Evolutionary conservation across 1,140 invertebrate species (phyloP).

Genomic region (Leptopilina boulardi): DNA sequence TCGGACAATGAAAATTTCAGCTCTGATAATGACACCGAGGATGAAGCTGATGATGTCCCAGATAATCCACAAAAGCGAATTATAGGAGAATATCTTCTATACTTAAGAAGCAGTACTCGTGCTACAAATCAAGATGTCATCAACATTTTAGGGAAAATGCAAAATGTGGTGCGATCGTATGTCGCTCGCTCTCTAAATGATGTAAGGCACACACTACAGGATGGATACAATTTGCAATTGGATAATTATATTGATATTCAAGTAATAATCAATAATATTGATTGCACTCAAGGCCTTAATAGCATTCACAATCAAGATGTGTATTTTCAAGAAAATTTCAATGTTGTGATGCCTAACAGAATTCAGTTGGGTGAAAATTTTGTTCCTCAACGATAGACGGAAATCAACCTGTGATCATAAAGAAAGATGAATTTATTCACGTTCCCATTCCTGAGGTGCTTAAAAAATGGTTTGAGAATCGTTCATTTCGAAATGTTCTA

Average conservation of each 20-base stretch:
- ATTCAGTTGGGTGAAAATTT: not conserved
- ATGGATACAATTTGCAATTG: not conserved
- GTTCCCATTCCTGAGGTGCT: not conserved
- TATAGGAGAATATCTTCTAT: not conserved
- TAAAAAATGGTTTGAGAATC: too few relatives aligned
- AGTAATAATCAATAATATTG: not conserved
- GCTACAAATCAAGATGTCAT: not conserved
- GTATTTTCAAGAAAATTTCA: not conserved
- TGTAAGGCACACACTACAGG: not conserved
- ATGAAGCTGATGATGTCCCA: not conserved
- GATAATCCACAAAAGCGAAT: not conserved
- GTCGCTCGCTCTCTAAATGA: not conserved
- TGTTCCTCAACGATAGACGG: not conserved
- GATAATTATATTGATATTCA: not conserved
- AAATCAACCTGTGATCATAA: not conserved
- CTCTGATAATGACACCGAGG: not conserved
- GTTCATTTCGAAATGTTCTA: too few relatives aligned
- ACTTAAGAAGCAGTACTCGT: not conserved
- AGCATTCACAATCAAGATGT: not conserved
- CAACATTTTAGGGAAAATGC: not conserved
- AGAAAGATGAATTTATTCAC: not conserved
- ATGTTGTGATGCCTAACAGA: not conserved
- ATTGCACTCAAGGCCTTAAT: not conserved
- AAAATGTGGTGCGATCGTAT: not conserved
- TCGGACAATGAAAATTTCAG: too few relatives aligned